A percentile compares a stretch with the other conserved stretches of the same genome.
These are phyloP conservation scores for Ctenopoma multispine DNA, from an alignment of 2,797 vertebrate species.

Conservation along the genomic window DNA sequence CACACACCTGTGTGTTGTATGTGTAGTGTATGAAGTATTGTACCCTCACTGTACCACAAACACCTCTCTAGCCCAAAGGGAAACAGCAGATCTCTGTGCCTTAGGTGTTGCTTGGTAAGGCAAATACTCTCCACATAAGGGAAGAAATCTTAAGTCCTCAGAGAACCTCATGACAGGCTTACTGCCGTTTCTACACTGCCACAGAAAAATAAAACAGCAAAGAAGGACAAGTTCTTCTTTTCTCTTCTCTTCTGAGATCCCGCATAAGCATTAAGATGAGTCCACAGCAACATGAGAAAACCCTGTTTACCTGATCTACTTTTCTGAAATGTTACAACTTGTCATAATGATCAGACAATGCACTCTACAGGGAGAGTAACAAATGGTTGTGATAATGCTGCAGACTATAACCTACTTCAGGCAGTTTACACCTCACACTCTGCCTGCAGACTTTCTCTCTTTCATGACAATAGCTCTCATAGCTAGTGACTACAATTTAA, in stretches of 20 bases:
- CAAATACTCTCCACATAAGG: slow-evolving; percentile 59
- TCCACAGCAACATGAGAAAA: slow-evolving; percentile 29
- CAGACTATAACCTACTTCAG: slow-evolving; percentile 30
- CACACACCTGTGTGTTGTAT: slow-evolving; percentile 10
- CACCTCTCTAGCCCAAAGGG: slow-evolving; percentile 17
- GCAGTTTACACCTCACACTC: slow-evolving; percentile 24
- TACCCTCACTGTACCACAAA: slow-evolving; percentile 41
- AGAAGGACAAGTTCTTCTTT: slow-evolving; percentile 28
- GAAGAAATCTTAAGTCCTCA: slow-evolving; percentile 45
- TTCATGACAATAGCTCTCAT: slow-evolving; percentile 28
- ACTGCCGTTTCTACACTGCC: slow-evolving; percentile 30
- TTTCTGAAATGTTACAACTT: slow-evolving; percentile 27
- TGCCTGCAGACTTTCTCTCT: slow-evolving; percentile 14
- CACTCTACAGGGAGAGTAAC: slow-evolving; percentile 32
- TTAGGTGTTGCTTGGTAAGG: slow-evolving; percentile 55
- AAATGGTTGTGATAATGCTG: slow-evolving; percentile 32
- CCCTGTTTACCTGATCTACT: slow-evolving; percentile 41
- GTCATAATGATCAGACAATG: slow-evolving; percentile 49
- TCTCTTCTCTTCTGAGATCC: neutral
- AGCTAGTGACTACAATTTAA: slow-evolving; percentile 26
- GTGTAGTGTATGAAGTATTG: slow-evolving; percentile 27
- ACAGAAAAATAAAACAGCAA: slow-evolving; percentile 31
- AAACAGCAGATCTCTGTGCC: slow-evolving; percentile 41
- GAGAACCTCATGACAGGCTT: slow-evolving; percentile 37
- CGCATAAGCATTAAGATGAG: slow-evolving; percentile 29